Percentiles rank a stretch among this genome's conserved stretches.
Conservation (phyloP, 2,888 invertebrate genomes). For the Synergus umbraculus region DNA sequence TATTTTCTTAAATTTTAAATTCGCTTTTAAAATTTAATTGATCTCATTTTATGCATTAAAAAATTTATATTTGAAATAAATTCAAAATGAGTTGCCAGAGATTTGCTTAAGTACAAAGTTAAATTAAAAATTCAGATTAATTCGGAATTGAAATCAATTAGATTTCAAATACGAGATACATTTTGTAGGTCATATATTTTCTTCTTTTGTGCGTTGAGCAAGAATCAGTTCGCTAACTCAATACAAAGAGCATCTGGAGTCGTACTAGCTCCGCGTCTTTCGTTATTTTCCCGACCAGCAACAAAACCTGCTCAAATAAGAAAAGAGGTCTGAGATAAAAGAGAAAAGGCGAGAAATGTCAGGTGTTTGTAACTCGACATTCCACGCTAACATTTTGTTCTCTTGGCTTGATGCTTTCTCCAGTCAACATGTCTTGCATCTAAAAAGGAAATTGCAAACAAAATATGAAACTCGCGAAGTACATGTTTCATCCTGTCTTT, state of each 20-base stretch:
- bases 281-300: not conserved
- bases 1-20: too few relatives aligned
- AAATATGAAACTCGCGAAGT: slow-evolving; percentile 10
- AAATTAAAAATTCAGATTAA: too few relatives aligned
- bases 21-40: too few relatives aligned
- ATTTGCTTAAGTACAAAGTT: too few relatives aligned
- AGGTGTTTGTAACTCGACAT: not conserved
- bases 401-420: slow-evolving; percentile 42
- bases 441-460: slow-evolving; percentile 9
- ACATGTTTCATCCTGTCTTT: slow-evolving; percentile 6
- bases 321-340: not conserved
- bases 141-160: too few relatives aligned
- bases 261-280: not conserved
- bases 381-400: slow-evolving; percentile 37
- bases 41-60: too few relatives aligned
- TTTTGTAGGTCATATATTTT: too few relatives aligned
- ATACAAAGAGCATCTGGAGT: not conserved
- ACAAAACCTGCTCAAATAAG: not conserved
- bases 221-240: not conserved
- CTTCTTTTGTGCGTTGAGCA: not conserved
- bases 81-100: too few relatives aligned
- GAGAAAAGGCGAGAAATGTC: not conserved
- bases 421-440: not conserved
- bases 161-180: too few relatives aligned
- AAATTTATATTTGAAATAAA: too few relatives aligned